A percentile compares a stretch with the other conserved stretches of the same genome.
Conservation (phyloP, 2,888 invertebrate species). For the Eupeodes latifasciatus region DNA sequence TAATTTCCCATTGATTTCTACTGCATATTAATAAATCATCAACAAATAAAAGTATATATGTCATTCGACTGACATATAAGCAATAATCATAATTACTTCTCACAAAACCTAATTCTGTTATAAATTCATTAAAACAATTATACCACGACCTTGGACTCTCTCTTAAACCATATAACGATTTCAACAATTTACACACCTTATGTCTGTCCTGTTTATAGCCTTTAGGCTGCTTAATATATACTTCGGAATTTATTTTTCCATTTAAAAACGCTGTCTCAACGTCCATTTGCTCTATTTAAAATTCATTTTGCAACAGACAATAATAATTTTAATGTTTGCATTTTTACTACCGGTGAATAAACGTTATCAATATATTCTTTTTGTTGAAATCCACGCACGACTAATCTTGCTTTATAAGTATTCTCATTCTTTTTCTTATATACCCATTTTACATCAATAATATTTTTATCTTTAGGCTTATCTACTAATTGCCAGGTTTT, state of each 20-base stretch:
- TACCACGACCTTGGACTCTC: conserved; percentile 68
- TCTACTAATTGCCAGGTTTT: conserved; percentile 79
- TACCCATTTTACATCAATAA: conserved; percentile 79
- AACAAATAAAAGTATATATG: neutral
- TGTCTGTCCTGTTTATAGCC: conserved; percentile 78
- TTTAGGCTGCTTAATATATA: conserved; percentile 78
- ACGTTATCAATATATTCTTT: conserved; percentile 60
- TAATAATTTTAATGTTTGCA: conserved; percentile 79
- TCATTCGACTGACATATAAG: conserved; percentile 35
- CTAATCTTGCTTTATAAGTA: neutral
- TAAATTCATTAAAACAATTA: conserved; percentile 62
- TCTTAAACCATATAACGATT: conserved; percentile 78
- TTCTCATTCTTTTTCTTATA: conserved; percentile 63
- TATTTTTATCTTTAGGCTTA: conserved; percentile 77
- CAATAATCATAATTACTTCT: conserved; percentile 64
- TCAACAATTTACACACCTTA: conserved; percentile 79
- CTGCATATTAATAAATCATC: neutral
- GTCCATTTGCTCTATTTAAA: conserved; percentile 62
- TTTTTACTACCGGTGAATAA: conserved; percentile 77
- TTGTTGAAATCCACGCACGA: neutral
- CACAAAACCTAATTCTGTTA: conserved; percentile 44
- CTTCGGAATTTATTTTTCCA: conserved; percentile 66
- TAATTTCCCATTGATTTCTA: conserved; percentile 1
- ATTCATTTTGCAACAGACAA: conserved; percentile 77
- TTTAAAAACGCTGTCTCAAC: conserved; percentile 79